Conservation (phyloP, 2,888 invertebrate genomes). For the Aphidoletes aphidimyza region DNA sequence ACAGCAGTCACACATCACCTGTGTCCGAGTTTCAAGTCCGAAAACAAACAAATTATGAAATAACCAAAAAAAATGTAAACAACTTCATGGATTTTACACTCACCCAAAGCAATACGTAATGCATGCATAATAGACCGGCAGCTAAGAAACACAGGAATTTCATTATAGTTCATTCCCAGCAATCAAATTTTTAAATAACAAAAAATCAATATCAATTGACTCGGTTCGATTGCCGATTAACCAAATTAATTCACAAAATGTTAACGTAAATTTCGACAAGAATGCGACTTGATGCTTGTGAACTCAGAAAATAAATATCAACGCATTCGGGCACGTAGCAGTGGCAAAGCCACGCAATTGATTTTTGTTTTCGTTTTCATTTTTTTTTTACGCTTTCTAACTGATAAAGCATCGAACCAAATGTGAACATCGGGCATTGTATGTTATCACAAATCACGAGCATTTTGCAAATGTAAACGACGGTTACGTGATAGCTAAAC, state of each 20-base stretch:
- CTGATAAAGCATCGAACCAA: not conserved
- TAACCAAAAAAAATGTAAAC: not conserved
- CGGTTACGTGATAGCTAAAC: not conserved
- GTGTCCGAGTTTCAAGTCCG: not conserved
- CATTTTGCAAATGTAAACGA: not conserved
- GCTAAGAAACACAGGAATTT: conserved; percentile 1
- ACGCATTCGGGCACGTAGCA: no score
- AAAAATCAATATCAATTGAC: conserved; percentile 3
- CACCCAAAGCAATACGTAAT: not conserved
- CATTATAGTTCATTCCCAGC: not conserved
- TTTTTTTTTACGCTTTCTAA: not conserved
- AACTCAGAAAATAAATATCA: not conserved
- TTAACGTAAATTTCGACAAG: no score
- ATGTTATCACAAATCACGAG: conserved; percentile 7
- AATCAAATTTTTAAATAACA: not conserved
- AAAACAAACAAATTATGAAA: not conserved
- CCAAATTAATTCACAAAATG: no score
- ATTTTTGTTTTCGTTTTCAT: not conserved
- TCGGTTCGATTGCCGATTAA: not conserved
- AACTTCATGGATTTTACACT: not conserved
- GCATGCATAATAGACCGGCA: conserved; percentile 1
- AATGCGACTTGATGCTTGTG: no score
- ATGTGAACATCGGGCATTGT: not conserved
- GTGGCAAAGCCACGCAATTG: no score
- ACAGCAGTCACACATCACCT: conserved; percentile 25